Evolutionary conservation across 1,140 invertebrate genomes (phyloP).

Genomic region (Maconellicoccus hirsutus): DNA sequence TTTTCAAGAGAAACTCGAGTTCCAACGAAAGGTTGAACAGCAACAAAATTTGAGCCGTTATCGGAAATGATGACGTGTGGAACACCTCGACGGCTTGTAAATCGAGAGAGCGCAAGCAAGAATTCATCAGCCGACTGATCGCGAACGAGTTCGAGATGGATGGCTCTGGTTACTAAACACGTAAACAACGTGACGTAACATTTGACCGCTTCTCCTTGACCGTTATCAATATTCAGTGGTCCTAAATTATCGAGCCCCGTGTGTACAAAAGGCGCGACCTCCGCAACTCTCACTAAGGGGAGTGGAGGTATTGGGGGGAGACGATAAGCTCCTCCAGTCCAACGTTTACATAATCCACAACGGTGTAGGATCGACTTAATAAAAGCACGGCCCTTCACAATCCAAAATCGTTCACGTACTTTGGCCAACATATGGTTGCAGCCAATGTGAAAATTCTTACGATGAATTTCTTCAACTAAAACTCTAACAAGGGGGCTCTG

Average conservation of each 20-base stretch:
- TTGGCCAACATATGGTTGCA: no score
- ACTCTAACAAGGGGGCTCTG: no score
- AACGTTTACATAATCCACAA: no score
- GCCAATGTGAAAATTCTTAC: no score
- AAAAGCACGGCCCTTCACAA: no score
- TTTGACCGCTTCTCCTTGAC: not conserved
- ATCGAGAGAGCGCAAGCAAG: slow-evolving; percentile 30
- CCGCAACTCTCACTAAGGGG: not conserved
- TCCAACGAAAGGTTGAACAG: not conserved
- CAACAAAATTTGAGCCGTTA: slow-evolving; percentile 26
- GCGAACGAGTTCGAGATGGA: slow-evolving; percentile 33
- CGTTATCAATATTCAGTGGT: not conserved
- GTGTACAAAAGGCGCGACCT: not conserved
- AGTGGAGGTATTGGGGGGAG: not conserved
- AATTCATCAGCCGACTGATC: slow-evolving; percentile 31
- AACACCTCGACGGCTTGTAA: slow-evolving; percentile 29
- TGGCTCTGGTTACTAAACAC: slow-evolving; percentile 31
- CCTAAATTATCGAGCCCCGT: slow-evolving; percentile 23
- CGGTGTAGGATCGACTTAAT: no score
- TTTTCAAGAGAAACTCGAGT: not conserved
- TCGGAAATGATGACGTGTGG: slow-evolving; percentile 22
- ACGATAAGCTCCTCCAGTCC: no score
- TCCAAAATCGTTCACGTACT: no score
- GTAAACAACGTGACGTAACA: slow-evolving; percentile 30
- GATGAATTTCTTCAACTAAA: no score